These are phyloP conservation scores for Centropristis striata DNA, from an alignment of 2,113 vertebrate genomes.

Conservation along the genomic window DNA sequence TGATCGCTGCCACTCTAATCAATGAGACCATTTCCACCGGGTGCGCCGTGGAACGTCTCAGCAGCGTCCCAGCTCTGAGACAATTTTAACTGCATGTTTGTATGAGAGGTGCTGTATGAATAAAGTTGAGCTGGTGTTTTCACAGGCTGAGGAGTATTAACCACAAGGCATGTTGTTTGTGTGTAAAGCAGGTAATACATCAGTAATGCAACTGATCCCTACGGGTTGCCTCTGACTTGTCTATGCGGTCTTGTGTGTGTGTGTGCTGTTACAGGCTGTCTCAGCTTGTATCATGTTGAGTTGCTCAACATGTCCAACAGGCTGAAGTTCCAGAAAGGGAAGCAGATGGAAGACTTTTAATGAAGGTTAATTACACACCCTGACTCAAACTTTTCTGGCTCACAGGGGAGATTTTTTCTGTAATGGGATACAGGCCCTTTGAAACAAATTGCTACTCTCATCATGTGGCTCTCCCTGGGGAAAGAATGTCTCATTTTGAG, in stretches of 20 bases:
- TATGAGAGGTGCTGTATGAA: no score
- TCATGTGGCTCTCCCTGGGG: conserved; percentile 16
- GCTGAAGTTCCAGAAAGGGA: conserved; percentile 14
- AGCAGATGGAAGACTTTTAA: conserved; percentile 54
- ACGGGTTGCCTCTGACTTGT: background rate
- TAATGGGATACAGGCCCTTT: conserved; percentile 27
- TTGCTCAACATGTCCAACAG: conserved; percentile 30
- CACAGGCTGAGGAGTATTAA: no score
- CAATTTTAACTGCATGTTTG: no score
- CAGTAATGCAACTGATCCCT: background rate
- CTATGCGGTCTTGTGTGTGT: background rate
- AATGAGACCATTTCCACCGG: no score
- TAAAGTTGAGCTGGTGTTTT: background rate
- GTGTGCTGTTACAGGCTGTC: background rate
- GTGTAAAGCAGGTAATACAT: no score
- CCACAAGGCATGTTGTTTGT: no score
- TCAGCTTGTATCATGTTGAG: conserved; percentile 17
- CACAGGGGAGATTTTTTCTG: conserved; percentile 17
- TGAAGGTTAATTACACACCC: conserved; percentile 52
- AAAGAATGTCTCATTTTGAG: conserved; percentile 38
- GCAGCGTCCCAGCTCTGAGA: no score
- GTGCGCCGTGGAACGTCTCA: no score
- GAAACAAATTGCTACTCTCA: conserved; percentile 55
- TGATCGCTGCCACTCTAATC: no score
- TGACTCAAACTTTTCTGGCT: conserved; percentile 35